Evolutionary conservation across 2,888 invertebrate species (phyloP).

Genomic region (Helicoverpa assulta): DNA sequence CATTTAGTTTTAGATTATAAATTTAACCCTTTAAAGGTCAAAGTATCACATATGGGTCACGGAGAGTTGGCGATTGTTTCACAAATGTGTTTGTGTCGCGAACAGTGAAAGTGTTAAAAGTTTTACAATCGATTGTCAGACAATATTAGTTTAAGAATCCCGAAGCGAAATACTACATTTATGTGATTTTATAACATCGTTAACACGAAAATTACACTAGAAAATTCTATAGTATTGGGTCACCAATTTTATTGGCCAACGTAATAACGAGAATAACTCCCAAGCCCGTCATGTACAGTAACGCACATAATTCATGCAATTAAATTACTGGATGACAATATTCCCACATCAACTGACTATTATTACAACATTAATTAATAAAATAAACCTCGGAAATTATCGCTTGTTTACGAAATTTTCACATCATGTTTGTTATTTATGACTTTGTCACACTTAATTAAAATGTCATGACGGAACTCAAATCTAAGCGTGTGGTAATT

Average conservation of each 20-base stretch:
- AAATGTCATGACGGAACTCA: conserved; percentile 36
- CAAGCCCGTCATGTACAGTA: background rate
- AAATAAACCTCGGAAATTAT: conserved; percentile 36
- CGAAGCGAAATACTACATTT: background rate
- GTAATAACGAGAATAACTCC: background rate
- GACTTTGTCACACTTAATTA: conserved; percentile 41
- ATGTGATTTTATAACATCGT: background rate
- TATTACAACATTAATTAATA: conserved; percentile 36
- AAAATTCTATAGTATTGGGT: background rate
- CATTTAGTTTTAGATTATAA: too few relatives aligned
- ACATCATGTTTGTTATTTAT: conserved; percentile 33
- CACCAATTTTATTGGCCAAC: background rate
- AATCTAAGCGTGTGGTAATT: conserved; percentile 46
- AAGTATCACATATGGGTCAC: background rate
- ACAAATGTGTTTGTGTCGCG: background rate
- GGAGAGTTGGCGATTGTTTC: background rate
- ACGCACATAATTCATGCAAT: conserved; percentile 15
- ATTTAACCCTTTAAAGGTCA: too few relatives aligned
- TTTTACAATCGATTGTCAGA: background rate
- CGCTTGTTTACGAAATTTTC: conserved; percentile 35
- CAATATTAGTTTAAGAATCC: background rate
- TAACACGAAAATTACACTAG: background rate
- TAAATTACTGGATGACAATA: conserved; percentile 12
- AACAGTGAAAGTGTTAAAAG: background rate
- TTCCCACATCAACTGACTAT: conserved; percentile 25